phyloP scores from a whole-genome alignment of 2,888 invertebrate species.

The Pyrrhia umbra region DNA sequence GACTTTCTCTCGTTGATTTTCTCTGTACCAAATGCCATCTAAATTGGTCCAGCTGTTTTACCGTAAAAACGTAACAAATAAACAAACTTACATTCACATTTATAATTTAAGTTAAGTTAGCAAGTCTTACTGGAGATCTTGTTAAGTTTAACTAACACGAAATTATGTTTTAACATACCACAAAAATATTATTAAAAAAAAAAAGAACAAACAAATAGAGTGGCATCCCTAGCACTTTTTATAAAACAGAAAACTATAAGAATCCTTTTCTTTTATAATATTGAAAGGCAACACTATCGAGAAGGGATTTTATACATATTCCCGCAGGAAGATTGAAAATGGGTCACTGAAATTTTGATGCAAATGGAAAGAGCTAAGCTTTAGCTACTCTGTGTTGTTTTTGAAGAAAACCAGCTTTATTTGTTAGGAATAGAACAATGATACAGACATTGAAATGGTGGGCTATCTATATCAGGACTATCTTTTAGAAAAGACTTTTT shows the following conservation, averaged over 20 bases:
- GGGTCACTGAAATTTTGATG: constrained; percentile 48
- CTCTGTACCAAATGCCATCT: too few species aligned
- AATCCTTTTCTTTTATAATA: constrained; percentile 32
- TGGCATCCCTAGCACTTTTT: background rate
- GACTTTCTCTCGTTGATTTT: too few species aligned
- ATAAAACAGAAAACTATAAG: constrained; percentile 2
- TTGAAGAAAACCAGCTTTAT: constrained; percentile 2
- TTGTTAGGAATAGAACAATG: background rate
- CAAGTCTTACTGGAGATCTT: too few species aligned
- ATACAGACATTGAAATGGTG: background rate
- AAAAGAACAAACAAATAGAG: too few species aligned
- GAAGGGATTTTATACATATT: constrained; percentile 39
- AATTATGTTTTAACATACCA: too few species aligned
- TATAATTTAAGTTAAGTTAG: too few species aligned
- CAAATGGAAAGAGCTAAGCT: constrained; percentile 35
- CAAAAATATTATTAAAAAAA: too few species aligned
- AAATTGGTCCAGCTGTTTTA: too few species aligned
- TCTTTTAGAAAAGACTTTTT: too few species aligned
- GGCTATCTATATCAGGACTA: background rate
- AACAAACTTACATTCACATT: too few species aligned
- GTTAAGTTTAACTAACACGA: too few species aligned
- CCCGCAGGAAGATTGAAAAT: constrained; percentile 41
- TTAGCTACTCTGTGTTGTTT: constrained; percentile 20
- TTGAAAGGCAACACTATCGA: constrained; percentile 39
- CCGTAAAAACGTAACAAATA: too few species aligned